Evolutionary conservation across 2,888 invertebrate genomes (phyloP), one percentile per base, ranked within the genome.

Genomic region (Ormyrus nitidulus): DNA sequence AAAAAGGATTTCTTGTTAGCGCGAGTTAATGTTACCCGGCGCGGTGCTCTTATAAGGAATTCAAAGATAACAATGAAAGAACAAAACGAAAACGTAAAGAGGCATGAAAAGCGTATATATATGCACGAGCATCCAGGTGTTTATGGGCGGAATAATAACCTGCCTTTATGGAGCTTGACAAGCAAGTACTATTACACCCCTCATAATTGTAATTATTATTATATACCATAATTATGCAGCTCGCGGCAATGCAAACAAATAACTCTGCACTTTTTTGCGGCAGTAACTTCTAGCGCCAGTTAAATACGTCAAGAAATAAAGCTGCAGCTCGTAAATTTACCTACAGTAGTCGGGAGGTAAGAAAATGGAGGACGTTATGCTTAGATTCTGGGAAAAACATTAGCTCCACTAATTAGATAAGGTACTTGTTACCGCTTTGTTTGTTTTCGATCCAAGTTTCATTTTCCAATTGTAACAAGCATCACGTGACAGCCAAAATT

Each of bases 61-160:
- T 49, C 19, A 8, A 77, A 82, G 80, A 82, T 77, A 80, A 72
- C 69, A 77, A 70, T 70, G 69, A 68, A 59, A 79, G 59, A 81
- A 81, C 76, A 81, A 83, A 73, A 79, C 80, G 77, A 62, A 69
- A 59, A 72, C 9, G 62, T 64, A 77, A 77, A 74, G 76, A 73
- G 69, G 69, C 75, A 80, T 59, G 77, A 77, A 77, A 81, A 62
- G 68, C 73, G 76, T 65, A 73, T 34, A 34, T 34, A 34, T 77
- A 76, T 71, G 80, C 77, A 76, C 76, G 71, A 68, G 78, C 66
- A 69, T 79, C 79, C 84, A 86, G 85, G 85, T 87, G 86, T 87
- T 87, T 86, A 89, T 83, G 87, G 85, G 86, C 80, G 83, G 86
- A 86, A 86, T 86, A 87, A 88, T 85, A 85, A 85, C 78, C 84